Base-by-base conservation (phyloP, 2,113 vertebrate genomes). In the Smithornis capensis region DNA sequence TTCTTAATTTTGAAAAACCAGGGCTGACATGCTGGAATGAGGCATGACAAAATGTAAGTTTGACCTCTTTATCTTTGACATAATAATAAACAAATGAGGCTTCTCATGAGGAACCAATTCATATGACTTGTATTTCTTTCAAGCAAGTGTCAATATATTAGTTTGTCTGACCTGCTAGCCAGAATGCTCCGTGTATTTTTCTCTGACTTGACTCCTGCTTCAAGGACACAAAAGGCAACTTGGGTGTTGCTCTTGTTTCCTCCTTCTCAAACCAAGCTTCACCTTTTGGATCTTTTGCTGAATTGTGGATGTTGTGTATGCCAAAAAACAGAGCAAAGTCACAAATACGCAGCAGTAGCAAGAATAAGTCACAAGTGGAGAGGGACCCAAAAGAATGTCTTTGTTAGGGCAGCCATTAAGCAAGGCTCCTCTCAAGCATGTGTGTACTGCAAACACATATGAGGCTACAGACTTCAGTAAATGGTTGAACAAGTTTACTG, bases 401-500 rank as follows among this genome's bases (percentile, higher is more conserved):
- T 37, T 73, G 8, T 52, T 25, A 78, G 33, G 21, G 44, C 56
- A 92, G 71, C 28, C 18, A 19, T 70, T 38, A 37, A 68, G 38
- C 33, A 74, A 67, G n/a, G 19, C 33, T 81, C 75, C 78, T 70
- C 85, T 85, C 52, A 31, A 63, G 42, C 71, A 79, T 8, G 1
- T 44, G 55, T 17, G 33, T 29, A 45, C 49, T 70, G 37, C 59
- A 92, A 77, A 77, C 25, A 22, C 80, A 40, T 35, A 38, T 5
- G 42, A 78, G 73, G 77, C 68, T 90, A 92, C 93, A 93, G 83
- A 90, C 65, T 78, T 96, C 73, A 90, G 85, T 92, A 92, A 94
- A 96, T 65, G 87, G 87, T 80, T 95, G 85, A 95, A 74, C 60
- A 96, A 78, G 52, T 93, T 96, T 94, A 95, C 86, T 90, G 60